These are phyloP conservation scores for Rhegmatorhina hoffmannsi DNA, from an alignment of 2,113 vertebrate species.

Conservation along the genomic window DNA sequence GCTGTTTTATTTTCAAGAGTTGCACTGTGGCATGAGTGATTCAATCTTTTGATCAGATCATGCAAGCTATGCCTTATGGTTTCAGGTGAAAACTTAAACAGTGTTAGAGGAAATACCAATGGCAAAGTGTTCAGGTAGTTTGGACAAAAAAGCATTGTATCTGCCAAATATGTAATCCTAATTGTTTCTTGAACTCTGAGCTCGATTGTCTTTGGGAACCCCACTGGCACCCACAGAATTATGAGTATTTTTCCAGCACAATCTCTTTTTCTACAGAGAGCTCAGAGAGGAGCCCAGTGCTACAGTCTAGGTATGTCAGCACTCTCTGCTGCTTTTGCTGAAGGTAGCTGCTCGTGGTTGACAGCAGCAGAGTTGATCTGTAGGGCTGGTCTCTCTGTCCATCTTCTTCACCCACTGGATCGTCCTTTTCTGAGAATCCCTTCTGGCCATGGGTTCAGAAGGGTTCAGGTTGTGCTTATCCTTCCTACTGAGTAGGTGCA, in stretches of 20 bases:
- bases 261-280: neutral
- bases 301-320: neutral
- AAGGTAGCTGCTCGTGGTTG: neutral
- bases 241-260: neutral
- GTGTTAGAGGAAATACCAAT: neutral
- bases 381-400: neutral
- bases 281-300: neutral
- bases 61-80: neutral
- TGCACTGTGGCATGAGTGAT: neutral
- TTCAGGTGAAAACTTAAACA: neutral
- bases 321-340: neutral
- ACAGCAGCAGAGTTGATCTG: neutral
- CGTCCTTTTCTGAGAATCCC: neutral
- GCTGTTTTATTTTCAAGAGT: neutral
- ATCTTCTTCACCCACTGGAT: neutral
- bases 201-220: neutral
- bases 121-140: neutral
- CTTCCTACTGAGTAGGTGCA: neutral
- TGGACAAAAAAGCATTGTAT: neutral
- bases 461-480: neutral
- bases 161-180: accelerated
- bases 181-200: neutral
- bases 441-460: neutral
- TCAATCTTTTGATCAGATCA: neutral
- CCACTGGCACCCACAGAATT: neutral